Evolutionary conservation across 2,888 invertebrate genomes (phyloP), one percentile per base, ranked within the genome.

Genomic region (Cloeon dipterum): DNA sequence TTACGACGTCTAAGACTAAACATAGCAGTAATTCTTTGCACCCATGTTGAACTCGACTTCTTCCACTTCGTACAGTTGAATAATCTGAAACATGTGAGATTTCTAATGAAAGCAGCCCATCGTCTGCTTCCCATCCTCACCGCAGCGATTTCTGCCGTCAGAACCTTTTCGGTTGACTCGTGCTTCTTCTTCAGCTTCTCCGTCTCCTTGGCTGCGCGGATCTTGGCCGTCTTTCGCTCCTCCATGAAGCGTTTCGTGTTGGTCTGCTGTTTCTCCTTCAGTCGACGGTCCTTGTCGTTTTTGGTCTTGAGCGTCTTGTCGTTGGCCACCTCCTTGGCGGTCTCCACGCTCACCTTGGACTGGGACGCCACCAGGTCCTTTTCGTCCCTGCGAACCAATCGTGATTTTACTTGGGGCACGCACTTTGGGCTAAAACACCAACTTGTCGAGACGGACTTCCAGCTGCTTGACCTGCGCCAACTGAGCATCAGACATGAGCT

Each of bases 261-360:
- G 46, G 66, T 68, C 41, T 68, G 65, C 45, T 68, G 68, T 45
- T 70, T 63, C 45, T 71, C 66, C 20, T 63, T 52, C 13, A 68
- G 56, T 32, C 69, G 53, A 44, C 68, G 61, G 42, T 74, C 74
- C 44, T 66, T 61, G 48, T 74, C 74, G 7, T 69, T 69, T 46
- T 74, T 74, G 40, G 69, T 68, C 46, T 68, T 66, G 39, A 74
- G 57, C 14, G 65, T 62, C 47, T 72, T 72, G 50, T 74, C 74
- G 50, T 62, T 61, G 50, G 61, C 58, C 11, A 74, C 67, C 42
- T 63, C 64, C 47, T 67, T 68, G 3, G 65, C 65, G n/a, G 71
- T 70, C 46, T 74, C 74, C 41, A 73, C 70, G 1, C 69, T 70
- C 40, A 63, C 55, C 50, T 70, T 71, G 3, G 68, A 70, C 49